Evolutionary conservation across 2,888 invertebrate species (phyloP), one percentile per base, ranked within the genome.

Genomic region (Eledona agricola): DNA sequence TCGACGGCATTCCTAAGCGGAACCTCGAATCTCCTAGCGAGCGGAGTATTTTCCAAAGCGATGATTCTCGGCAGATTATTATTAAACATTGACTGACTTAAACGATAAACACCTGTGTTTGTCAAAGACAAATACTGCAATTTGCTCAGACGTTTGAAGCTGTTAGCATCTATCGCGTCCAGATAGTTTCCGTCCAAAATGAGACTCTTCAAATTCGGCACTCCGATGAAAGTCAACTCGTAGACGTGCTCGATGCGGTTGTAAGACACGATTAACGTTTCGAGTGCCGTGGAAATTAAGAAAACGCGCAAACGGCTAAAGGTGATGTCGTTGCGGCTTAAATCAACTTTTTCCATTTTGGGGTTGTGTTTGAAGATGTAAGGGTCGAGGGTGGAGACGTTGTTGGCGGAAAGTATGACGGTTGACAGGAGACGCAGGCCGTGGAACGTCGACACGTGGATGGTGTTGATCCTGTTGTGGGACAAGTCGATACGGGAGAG

Each of bases 71-170:
- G 76, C 35, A 65, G 59, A 31, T 65, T 59, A 28, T 60, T 64
- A 31, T 54, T 46, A 58, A 76, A 76, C 76, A 76, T 76, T 12
- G 66, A 65, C 34, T 64, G 64, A 10, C 65, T 65, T 34, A 76
- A 57, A 55, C 63, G 67, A 55, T 68, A 65, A 40, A 76, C 72
- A 35, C 68, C 71, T 35, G 76, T 74, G 51, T 74, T 69, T 45
- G 71, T 68, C 40, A 76, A 54, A 16, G 72, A 72, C 17, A 76
- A 64, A 63, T 71, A 74, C 51, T 71, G 67, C 40, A 76, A 63
- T 49, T 68, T 67, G 26, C 49, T 63, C 23, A 73, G 51, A 11
- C 69, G 65, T 29, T 64, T 66, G 56, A 76, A 76, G 58, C 73
- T 68, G 35, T 69, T 67, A 2, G 66, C 57, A 9, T 66, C 66